phyloP scores from a whole-genome alignment of 2,113 vertebrate species.

The Porphyrio hochstetteri region DNA sequence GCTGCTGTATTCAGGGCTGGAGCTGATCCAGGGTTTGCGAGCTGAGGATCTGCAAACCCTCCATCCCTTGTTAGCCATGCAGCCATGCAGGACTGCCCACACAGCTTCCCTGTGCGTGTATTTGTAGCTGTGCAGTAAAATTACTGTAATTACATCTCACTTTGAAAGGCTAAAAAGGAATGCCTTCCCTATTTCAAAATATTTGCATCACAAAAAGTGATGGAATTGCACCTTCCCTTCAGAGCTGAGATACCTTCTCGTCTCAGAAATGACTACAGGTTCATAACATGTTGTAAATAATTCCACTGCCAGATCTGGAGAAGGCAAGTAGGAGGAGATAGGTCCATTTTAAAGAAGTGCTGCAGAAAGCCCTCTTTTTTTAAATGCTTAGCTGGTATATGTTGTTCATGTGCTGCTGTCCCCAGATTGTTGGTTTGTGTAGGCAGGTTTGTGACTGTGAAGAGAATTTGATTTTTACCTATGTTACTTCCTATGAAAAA shows the following conservation, averaged over 20 bases:
- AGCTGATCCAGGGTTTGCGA: background rate
- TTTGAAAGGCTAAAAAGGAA: constrained; percentile 17
- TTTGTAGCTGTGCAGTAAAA: constrained; percentile 10
- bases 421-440: background rate
- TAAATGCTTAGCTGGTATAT: background rate
- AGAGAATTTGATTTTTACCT: background rate
- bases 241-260: background rate
- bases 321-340: background rate
- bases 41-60: background rate
- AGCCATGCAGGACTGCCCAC: background rate
- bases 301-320: background rate
- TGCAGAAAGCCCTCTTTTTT: background rate
- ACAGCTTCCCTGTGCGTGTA: background rate
- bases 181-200: constrained; percentile 16
- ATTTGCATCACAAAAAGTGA: constrained; percentile 2
- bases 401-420: background rate
- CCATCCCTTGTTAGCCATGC: background rate
- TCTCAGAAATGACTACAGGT: background rate
- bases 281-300: background rate
- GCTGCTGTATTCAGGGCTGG: background rate
- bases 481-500: background rate
- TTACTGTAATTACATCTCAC: constrained; percentile 19
- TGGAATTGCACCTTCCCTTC: background rate
- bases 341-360: background rate
- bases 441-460: background rate